A percentile compares a stretch with the other conserved stretches of the same genome.
Conservation (phyloP, 53 echinoderm and acorn worm genomes). For the Antedon mediterranea region DNA sequence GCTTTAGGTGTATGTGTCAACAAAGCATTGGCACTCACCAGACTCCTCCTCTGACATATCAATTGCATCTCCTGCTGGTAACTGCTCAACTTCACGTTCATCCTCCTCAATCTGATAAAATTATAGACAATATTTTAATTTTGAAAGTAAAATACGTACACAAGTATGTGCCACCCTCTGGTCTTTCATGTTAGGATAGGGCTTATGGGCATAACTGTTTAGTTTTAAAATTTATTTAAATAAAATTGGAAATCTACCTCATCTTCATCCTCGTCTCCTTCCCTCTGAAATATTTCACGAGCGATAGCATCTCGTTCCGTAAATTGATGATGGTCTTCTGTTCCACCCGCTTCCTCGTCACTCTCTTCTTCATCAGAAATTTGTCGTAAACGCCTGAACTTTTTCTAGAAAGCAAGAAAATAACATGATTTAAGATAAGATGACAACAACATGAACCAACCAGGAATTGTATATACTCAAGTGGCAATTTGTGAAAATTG, state of each 20-base stretch:
- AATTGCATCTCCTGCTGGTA: background rate
- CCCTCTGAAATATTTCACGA: conserved; percentile 72
- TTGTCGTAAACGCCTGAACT: conserved; percentile 67
- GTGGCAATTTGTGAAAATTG: no score
- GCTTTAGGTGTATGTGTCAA: no score
- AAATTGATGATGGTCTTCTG: conserved; percentile 27
- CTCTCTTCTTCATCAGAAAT: conserved; percentile 89
- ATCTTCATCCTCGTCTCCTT: conserved; percentile 68
- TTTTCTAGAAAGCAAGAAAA: conserved; percentile 40
- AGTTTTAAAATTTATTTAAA: no score
- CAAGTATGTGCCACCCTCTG: no score
- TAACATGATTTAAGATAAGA: background rate
- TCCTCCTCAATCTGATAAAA: background rate
- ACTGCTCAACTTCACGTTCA: background rate
- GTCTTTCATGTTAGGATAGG: no score
- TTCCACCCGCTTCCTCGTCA: conserved; percentile 50
- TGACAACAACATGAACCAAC: no score
- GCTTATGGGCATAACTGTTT: no score
- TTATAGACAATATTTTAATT: background rate
- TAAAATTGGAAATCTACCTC: background rate
- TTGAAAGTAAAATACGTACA: no score
- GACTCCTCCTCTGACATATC: background rate
- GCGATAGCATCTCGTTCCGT: conserved; percentile 84
- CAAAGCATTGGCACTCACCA: no score
- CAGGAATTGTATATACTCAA: no score